A percentile compares a stretch with the other conserved stretches of the same genome.
phyloP scores from a whole-genome alignment of 2,113 vertebrate species.

The Takifugu bimaculatus region DNA sequence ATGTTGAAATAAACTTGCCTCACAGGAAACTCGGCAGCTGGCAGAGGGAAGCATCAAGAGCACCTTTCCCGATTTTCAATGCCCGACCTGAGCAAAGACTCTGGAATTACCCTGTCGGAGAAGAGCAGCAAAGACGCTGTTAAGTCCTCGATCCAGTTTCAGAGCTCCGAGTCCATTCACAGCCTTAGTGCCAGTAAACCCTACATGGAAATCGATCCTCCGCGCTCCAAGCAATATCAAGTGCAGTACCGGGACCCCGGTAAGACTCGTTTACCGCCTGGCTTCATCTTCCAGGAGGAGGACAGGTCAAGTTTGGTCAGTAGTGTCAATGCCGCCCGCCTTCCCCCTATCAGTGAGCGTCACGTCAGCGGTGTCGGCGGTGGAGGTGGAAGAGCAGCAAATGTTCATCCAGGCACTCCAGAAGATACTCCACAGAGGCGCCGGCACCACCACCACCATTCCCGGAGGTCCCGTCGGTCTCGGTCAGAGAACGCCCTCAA shows the following conservation, averaged over 20 bases:
- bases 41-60: constrained; percentile 88
- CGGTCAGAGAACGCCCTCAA: constrained; percentile 96
- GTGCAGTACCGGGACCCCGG: constrained; percentile 78
- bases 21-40: constrained; percentile 86
- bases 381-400: constrained; percentile 62
- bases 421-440: constrained; percentile 80
- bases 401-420: constrained; percentile 46
- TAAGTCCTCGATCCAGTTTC: constrained; percentile 88
- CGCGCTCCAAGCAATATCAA: constrained; percentile 77
- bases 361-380: constrained; percentile 64
- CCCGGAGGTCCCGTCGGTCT: constrained; percentile 85
- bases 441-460: constrained; percentile 74
- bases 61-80: constrained; percentile 96
- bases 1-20: neutral
- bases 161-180: constrained; percentile 90
- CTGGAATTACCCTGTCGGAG: constrained; percentile 92
- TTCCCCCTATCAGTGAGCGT: constrained; percentile 87
- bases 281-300: constrained; percentile 87
- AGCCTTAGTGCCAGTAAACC: constrained; percentile 84
- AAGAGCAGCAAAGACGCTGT: constrained; percentile 93
- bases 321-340: constrained; percentile 73
- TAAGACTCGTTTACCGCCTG: constrained; percentile 78
- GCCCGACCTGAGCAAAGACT: constrained; percentile 98
- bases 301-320: constrained; percentile 78
- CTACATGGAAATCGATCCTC: constrained; percentile 86